Conservation (phyloP, 2,113 vertebrate species). For the Rhizomys pruinosus region DNA sequence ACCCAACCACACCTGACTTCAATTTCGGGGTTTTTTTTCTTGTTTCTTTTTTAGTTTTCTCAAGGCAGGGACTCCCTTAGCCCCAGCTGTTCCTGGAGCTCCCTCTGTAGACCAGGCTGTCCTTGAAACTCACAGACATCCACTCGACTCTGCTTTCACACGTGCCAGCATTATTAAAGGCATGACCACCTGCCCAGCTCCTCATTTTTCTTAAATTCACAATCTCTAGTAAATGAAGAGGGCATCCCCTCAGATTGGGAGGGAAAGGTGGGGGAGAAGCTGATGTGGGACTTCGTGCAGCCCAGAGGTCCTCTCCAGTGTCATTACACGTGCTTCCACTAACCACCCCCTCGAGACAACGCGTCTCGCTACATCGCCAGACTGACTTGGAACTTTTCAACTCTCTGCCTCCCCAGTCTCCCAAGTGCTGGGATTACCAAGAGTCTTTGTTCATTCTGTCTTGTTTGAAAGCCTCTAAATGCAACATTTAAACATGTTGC, state of each 20-base stretch:
- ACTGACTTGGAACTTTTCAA: not conserved
- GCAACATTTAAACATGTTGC: too few species aligned
- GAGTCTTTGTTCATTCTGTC: too few species aligned
- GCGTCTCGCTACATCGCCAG: not conserved
- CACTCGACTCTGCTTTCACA: too few species aligned
- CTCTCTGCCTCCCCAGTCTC: not conserved
- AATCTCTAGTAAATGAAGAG: not conserved
- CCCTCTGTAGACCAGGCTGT: too few species aligned
- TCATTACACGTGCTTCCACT: not conserved
- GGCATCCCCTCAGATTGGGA: not conserved
- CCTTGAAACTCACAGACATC: not conserved
- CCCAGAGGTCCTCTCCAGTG: not conserved
- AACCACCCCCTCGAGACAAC: not conserved
- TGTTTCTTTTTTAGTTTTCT: too few species aligned
- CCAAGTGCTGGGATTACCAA: not conserved
- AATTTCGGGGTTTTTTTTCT: too few species aligned
- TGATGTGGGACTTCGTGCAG: not conserved
- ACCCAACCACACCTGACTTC: too few species aligned
- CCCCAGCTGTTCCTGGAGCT: too few species aligned
- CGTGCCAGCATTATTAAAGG: too few species aligned
- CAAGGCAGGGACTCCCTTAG: too few species aligned
- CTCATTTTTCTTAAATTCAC: constrained; percentile 16
- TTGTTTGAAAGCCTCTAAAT: constrained; percentile 1
- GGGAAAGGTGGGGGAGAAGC: not conserved
- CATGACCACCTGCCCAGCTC: too few species aligned